A percentile compares a stretch with the other conserved stretches of the same genome.
phyloP scores from a whole-genome alignment of 53 echinoderm and acorn worm species.

The Glandiceps talaboti region DNA sequence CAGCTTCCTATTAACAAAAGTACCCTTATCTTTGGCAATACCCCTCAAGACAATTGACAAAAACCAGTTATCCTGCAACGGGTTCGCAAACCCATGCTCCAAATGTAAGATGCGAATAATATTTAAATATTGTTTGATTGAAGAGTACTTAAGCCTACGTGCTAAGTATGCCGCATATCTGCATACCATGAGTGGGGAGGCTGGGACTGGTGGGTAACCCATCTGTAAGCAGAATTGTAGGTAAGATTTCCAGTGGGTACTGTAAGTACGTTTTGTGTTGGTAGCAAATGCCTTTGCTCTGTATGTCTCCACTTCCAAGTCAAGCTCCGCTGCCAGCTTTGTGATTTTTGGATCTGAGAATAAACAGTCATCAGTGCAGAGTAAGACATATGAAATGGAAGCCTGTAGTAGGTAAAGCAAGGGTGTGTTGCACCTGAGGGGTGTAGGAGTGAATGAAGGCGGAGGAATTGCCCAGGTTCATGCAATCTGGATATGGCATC shows the following conservation, averaged over 20 bases:
- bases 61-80: background rate
- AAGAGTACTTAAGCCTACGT: background rate
- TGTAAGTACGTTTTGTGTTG: background rate
- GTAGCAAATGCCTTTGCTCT: background rate
- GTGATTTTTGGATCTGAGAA: background rate
- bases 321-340: background rate
- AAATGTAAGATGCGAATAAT: background rate
- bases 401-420: no score
- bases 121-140: background rate
- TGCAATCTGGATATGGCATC: slow-evolving; percentile 2
- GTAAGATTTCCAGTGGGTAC: background rate
- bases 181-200: background rate
- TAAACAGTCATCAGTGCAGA: background rate
- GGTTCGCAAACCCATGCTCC: background rate
- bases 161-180: background rate
- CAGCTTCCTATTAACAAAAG: background rate
- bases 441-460: background rate
- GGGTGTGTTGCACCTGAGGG: no score
- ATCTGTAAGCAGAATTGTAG: background rate
- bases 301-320: background rate
- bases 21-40: background rate
- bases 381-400: background rate
- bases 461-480: background rate
- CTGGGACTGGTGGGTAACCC: background rate
- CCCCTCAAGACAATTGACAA: background rate